phyloP scores from a whole-genome alignment of 2,888 invertebrate species.

The Dynastes maya region DNA sequence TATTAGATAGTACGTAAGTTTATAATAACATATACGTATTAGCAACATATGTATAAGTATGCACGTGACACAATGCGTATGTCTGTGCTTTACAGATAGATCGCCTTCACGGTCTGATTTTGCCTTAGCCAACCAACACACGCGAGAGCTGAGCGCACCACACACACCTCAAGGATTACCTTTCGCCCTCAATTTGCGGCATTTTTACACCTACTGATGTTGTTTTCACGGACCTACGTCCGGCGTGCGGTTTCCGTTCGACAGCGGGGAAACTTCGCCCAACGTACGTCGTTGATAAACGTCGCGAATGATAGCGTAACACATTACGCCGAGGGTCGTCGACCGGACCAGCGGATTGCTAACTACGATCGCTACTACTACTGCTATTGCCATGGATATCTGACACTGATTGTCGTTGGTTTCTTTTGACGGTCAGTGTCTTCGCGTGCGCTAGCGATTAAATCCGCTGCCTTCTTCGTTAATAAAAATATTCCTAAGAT shows the following conservation, averaged over 20 bases:
- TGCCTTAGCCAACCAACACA: constrained; percentile 36
- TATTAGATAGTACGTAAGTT: neutral
- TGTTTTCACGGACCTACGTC: constrained; percentile 59
- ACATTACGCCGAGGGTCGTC: constrained; percentile 69
- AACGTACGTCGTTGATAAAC: constrained; percentile 54
- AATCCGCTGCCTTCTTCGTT: constrained; percentile 18
- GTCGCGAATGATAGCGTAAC: constrained; percentile 67
- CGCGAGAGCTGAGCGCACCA: constrained; percentile 4
- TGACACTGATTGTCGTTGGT: constrained; percentile 54
- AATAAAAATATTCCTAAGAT: neutral
- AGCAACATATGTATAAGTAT: neutral
- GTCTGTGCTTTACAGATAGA: constrained; percentile 36
- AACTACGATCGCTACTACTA: constrained; percentile 17
- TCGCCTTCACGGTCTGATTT: constrained; percentile 45
- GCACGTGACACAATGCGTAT: constrained; percentile 22
- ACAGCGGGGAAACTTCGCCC: constrained; percentile 38
- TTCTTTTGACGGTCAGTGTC: constrained; percentile 61
- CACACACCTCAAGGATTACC: constrained; percentile 65
- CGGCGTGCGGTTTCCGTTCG: constrained; percentile 53
- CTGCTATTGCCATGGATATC: constrained; percentile 10
- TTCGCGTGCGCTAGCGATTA: constrained; percentile 17
- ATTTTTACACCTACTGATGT: constrained; percentile 69
- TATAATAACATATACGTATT: neutral
- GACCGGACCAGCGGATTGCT: constrained; percentile 61
- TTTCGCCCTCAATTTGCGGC: constrained; percentile 70